Evolutionary conservation across 1,140 invertebrate genomes (phyloP), one percentile per base, ranked within the genome.

Genomic region (Pseudomyrmex flavicornis): DNA sequence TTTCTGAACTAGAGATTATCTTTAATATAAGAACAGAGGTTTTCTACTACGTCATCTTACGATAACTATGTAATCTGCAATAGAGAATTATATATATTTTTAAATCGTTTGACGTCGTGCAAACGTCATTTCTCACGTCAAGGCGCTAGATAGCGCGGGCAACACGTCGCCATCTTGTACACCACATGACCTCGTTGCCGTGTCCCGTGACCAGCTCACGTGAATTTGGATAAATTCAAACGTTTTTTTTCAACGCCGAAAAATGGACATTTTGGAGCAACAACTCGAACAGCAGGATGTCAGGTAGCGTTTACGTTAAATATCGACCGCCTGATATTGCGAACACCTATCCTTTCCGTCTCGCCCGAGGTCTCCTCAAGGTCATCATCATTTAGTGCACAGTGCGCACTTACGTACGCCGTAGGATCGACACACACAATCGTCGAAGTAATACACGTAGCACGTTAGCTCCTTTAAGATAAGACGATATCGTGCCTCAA

Each of bases 171-270:
- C 94, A 94, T 94, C 88, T 94, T 94, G 86, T 90, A 85, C 86
- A 94, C 93, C 94, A 94, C 94, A 94, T 94, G 94, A 94, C 94
- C 93, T 94, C 93, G 92, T 94, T 94, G 93, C 89, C 90, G 94
- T 94, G 93, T 94, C 94, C 93, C 94, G 94, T 94, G 94, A 94
- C 94, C 94, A 94, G 92, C 93, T 94, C 94, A 94, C 94, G 94
- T 94, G 94, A 94, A 94, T 94, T 94, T 94, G 92, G 92, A 92
- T 92, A 93, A 93, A 94, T 94, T 94, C 93, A 94, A 94, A 94
- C 93, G 85, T 91, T 93, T 92, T 91, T 92, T 91, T 92, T 90
- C 80, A 79, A 85, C 85, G 89, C 90, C 91, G 91, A 90, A 91
- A 89, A 90, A 94, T 94, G 94, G 94, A 94, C 88, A 94, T 94